phyloP scores from a whole-genome alignment of 2,888 invertebrate species.

The Coecobrya sp. region DNA sequence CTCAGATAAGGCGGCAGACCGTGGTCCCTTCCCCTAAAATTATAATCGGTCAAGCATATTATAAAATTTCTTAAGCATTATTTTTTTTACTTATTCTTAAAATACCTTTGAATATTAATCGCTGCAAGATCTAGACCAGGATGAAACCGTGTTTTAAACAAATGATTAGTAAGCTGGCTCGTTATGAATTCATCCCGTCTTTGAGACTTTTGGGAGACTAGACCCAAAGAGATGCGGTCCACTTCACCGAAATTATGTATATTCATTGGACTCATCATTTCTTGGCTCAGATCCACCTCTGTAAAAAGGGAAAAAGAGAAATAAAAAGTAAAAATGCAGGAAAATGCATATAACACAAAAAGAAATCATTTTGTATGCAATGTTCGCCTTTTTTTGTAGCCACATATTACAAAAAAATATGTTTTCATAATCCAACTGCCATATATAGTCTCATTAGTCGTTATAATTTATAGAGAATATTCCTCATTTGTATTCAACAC shows the following conservation, averaged over 20 bases:
- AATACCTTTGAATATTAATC: constrained; percentile 92
- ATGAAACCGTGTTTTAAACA: constrained; percentile 92
- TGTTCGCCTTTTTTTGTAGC: not conserved
- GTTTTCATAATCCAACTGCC: not conserved
- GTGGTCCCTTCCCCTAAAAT: constrained; percentile 92
- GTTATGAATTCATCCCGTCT: constrained; percentile 94
- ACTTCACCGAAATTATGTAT: constrained; percentile 94
- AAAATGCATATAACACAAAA: constrained; percentile 27
- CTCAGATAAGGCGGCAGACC: constrained; percentile 93
- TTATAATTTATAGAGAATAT: too few relatives aligned
- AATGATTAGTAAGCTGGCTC: constrained; percentile 93
- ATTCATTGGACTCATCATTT: constrained; percentile 90
- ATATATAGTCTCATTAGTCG: too few relatives aligned
- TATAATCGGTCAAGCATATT: not conserved
- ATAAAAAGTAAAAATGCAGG: not conserved
- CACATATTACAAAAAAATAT: not conserved
- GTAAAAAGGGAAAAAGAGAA: constrained; percentile 65
- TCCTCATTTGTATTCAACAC: constrained; percentile 13
- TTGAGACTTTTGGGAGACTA: constrained; percentile 93
- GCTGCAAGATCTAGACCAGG: constrained; percentile 94
- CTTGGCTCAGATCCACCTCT: constrained; percentile 95
- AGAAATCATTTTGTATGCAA: not conserved
- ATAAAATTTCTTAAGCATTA: not conserved
- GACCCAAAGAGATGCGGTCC: constrained; percentile 93
- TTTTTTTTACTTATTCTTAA: not conserved